Evolutionary conservation across 1,140 invertebrate genomes (phyloP).

Genomic region (Drosophila seguyi): DNA sequence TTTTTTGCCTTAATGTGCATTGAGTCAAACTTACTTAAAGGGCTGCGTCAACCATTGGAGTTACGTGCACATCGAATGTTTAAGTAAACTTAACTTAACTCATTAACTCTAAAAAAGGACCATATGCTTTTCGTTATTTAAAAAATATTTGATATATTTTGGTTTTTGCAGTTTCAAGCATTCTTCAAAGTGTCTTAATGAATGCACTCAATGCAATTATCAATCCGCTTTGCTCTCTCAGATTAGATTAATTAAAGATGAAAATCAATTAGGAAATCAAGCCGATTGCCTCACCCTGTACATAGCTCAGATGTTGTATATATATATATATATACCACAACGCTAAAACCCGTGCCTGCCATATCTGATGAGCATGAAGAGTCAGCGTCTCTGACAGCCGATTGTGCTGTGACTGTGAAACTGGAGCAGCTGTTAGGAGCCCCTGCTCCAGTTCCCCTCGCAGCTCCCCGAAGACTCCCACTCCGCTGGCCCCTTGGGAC

Average conservation of each 20-base stretch:
- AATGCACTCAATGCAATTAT: constrained; percentile 11
- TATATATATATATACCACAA: constrained; percentile 3
- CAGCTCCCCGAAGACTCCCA: constrained; percentile 12
- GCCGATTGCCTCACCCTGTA: constrained; percentile 56
- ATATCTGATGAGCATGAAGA: constrained; percentile 79
- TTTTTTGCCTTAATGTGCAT: not conserved
- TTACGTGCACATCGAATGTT: not conserved
- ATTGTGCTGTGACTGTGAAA: constrained; percentile 73
- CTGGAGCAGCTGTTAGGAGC: constrained; percentile 61
- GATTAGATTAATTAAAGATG: constrained; percentile 49
- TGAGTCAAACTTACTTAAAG: constrained; percentile 5
- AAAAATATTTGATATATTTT: not conserved
- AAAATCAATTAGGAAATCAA: constrained; percentile 47
- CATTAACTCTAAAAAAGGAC: too few species aligned
- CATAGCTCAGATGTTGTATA: constrained; percentile 32
- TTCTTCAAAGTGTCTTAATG: not conserved
- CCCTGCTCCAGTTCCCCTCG: constrained; percentile 38
- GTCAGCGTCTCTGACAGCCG: constrained; percentile 55
- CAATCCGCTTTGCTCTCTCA: constrained; percentile 12
- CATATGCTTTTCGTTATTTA: too few species aligned
- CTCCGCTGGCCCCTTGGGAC: constrained; percentile 6
- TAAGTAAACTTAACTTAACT: not conserved
- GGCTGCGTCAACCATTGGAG: not conserved
- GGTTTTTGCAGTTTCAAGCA: not conserved
- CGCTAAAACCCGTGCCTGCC: constrained; percentile 57